Conservation (phyloP, 2,888 invertebrate genomes). For the Euclidia mi region DNA sequence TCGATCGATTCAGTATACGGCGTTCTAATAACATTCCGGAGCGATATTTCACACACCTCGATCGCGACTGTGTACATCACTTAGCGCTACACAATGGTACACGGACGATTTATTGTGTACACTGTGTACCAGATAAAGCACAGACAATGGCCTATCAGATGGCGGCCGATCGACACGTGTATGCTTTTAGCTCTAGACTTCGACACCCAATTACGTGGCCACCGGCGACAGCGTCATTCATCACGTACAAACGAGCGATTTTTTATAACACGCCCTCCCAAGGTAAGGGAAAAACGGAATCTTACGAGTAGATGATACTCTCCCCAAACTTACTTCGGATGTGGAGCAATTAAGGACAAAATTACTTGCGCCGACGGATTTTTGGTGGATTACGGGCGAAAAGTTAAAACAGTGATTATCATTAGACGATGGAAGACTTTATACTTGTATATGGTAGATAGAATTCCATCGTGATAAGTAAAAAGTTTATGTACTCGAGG, state of each 20-base stretch:
- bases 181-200: slow-evolving; percentile 87
- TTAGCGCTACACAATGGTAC: slow-evolving; percentile 76
- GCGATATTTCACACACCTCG: slow-evolving; percentile 76
- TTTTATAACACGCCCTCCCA: slow-evolving; percentile 68
- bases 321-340: slow-evolving; percentile 55
- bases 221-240: slow-evolving; percentile 78
- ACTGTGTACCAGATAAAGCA: slow-evolving; percentile 79
- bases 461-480: slow-evolving; percentile 21
- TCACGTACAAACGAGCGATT: slow-evolving; percentile 82
- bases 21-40: slow-evolving; percentile 85
- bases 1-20: slow-evolving; percentile 79
- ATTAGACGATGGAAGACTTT: slow-evolving; percentile 31
- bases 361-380: slow-evolving; percentile 64
- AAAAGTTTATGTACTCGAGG: slow-evolving; percentile 23
- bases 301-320: slow-evolving; percentile 69
- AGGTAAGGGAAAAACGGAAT: slow-evolving; percentile 64
- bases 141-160: slow-evolving; percentile 86
- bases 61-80: slow-evolving; percentile 69
- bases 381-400: slow-evolving; percentile 58
- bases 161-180: slow-evolving; percentile 82
- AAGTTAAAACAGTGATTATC: slow-evolving; percentile 53
- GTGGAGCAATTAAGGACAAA: slow-evolving; percentile 72
- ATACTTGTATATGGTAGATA: slow-evolving; percentile 21
- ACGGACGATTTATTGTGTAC: slow-evolving; percentile 86
- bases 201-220: slow-evolving; percentile 86